Conservation (phyloP, 2,113 vertebrate species). For the Hyaena hyaena region DNA sequence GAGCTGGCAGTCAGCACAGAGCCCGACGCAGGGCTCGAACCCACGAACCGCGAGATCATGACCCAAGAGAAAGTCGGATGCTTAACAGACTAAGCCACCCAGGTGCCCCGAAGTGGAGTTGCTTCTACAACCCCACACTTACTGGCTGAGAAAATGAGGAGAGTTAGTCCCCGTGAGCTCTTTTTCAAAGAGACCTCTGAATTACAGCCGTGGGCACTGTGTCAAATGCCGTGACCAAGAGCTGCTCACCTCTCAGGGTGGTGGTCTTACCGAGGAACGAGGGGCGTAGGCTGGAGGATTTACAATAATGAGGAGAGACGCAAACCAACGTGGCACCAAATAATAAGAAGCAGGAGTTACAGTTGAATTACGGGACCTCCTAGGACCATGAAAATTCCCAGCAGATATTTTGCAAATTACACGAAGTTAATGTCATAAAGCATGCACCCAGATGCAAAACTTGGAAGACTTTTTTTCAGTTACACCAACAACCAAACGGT, state of each 20-base stretch:
- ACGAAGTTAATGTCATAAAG: neutral
- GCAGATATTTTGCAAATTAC: neutral
- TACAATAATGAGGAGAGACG: neutral
- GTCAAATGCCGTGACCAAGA: neutral
- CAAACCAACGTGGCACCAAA: neutral
- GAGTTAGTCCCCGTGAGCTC: neutral
- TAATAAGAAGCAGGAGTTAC: neutral
- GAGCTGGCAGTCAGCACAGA: too few species aligned
- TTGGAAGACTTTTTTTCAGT: conserved; percentile 12
- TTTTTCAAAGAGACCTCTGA: neutral
- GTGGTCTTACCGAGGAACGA: neutral
- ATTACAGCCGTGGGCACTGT: neutral
- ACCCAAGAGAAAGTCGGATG: too few species aligned
- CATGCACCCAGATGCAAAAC: neutral
- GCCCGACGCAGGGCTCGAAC: too few species aligned
- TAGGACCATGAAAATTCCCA: neutral
- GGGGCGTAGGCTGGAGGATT: neutral
- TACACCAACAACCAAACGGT: neutral
- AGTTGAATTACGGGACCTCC: neutral
- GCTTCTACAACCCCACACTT: neutral
- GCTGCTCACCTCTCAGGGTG: neutral
- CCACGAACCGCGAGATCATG: too few species aligned
- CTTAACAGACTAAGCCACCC: too few species aligned
- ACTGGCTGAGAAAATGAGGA: neutral
- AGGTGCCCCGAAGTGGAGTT: too few species aligned